These are phyloP conservation scores for Proisotoma minuta DNA, from an alignment of 2,888 invertebrate genomes.

Conservation along the genomic window DNA sequence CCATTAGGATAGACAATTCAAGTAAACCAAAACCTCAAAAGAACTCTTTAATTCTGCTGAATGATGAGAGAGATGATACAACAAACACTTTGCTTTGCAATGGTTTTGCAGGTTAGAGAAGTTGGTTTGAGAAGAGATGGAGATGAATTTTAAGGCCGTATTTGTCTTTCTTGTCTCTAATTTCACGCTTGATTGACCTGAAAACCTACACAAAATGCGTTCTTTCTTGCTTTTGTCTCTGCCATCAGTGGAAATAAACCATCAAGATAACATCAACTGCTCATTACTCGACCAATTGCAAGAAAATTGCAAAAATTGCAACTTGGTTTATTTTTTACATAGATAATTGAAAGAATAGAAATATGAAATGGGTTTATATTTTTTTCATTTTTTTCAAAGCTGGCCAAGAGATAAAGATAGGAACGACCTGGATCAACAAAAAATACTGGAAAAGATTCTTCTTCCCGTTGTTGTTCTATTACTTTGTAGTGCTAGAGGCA, in stretches of 20 bases:
- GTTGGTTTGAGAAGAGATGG: background rate
- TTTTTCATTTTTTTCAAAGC: no score
- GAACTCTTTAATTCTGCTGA: background rate
- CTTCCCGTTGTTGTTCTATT: background rate
- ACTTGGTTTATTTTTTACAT: no score
- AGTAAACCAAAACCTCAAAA: background rate
- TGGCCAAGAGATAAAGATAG: no score
- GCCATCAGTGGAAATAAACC: no score
- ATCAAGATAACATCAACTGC: no score
- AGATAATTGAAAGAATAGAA: no score
- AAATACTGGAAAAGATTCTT: no score
- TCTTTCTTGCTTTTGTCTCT: background rate
- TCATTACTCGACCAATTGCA: no score
- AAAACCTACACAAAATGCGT: constrained; percentile 2
- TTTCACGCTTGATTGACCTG: constrained; percentile 11
- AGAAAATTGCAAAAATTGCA: no score
- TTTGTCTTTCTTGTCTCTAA: constrained; percentile 1
- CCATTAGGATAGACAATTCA: no score
- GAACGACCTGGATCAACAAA: no score
- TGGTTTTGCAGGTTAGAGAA: background rate
- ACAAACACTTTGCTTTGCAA: background rate
- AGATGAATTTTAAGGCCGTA: constrained; percentile 8
- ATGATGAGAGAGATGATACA: constrained; percentile 4
- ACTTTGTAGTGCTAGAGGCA: background rate
- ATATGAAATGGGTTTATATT: no score